Base-by-base conservation (phyloP, 2,797 vertebrate genomes). In the Hoplostethus atlanticus region DNA sequence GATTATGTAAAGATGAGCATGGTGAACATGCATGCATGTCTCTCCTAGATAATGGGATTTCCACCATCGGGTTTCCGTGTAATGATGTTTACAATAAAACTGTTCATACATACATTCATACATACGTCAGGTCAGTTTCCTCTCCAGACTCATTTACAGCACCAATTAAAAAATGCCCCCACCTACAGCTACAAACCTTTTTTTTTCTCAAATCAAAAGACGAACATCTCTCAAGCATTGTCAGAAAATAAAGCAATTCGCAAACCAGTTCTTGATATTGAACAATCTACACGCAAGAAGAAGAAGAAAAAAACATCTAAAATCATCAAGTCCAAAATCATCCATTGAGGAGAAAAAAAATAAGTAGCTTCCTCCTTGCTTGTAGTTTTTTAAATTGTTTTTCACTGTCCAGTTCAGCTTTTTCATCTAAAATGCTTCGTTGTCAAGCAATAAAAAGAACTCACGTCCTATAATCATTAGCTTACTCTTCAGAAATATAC, bases 401-500 rank as follows among this genome's bases (percentile, higher is more conserved):
- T 86, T 83, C 77, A 80, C 80, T 93, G 92, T 96, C 94, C 94
- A 93, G 93, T 94, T 94, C 93, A 92, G 92, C 95, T 93, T 95
- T 92, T 94, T 94, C 94, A 91, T 96, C 95, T 96, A 96, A 96
- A 96, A 97, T 94, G 94, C 93, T 95, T 94, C 85, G 86, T 94
- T 91, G 94, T 90, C 95, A 95, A 96, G 96, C 96, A 92, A 96
- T 96, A 95, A 95, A 97, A 97, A 96, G 95, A 96, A 96, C 95
- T 91, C 89, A 84, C 92, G 94, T 95, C 94, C 95, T 91, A 85
- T 94, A 95, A 93, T 94, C 92, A 90, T 95, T 93, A 91, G 95
- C 95, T 97, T 96, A 96, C 96, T 96, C 96, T 97, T 96, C 96
- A 95, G 96, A 96, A 96, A 98, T 97, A 98, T 96, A 97, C 95